Evolutionary conservation across 2,113 vertebrate species (phyloP).

Genomic region (Rostratula benghalensis): DNA sequence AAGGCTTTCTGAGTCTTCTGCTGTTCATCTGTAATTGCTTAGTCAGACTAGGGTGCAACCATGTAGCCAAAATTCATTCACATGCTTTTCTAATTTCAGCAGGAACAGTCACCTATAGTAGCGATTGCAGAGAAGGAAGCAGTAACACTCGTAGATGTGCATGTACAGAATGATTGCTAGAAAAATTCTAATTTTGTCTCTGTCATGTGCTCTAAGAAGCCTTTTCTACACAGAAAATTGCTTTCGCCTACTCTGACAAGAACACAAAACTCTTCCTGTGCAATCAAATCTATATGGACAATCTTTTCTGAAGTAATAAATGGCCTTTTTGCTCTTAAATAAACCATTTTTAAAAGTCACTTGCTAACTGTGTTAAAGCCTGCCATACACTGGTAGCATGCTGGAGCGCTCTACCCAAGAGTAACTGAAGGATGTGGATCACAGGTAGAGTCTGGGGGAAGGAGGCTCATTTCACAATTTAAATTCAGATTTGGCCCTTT

Average conservation of each 20-base stretch:
- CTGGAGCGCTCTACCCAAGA: neutral
- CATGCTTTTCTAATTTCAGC: constrained; percentile 2
- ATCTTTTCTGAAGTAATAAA: neutral
- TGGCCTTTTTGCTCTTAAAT: neutral
- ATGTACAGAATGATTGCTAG: neutral
- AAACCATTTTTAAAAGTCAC: neutral
- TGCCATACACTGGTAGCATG: neutral
- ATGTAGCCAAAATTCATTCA: neutral
- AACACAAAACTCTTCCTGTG: neutral
- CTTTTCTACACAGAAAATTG: neutral
- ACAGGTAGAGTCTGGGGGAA: neutral
- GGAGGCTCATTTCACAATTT: neutral
- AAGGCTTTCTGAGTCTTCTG: neutral
- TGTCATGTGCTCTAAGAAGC: neutral
- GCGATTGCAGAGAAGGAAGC: neutral
- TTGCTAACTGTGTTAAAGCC: neutral
- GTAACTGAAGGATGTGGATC: neutral
- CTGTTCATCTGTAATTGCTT: neutral
- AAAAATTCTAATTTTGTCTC: neutral
- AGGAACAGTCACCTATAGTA: neutral
- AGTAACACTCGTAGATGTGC: neutral
- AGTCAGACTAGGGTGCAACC: neutral
- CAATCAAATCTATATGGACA: neutral
- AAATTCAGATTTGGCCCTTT: neutral
- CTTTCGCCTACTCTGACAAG: neutral